Evolutionary conservation across 2,888 invertebrate species (phyloP).

Genomic region (Caenorhabditis doughertyi): DNA sequence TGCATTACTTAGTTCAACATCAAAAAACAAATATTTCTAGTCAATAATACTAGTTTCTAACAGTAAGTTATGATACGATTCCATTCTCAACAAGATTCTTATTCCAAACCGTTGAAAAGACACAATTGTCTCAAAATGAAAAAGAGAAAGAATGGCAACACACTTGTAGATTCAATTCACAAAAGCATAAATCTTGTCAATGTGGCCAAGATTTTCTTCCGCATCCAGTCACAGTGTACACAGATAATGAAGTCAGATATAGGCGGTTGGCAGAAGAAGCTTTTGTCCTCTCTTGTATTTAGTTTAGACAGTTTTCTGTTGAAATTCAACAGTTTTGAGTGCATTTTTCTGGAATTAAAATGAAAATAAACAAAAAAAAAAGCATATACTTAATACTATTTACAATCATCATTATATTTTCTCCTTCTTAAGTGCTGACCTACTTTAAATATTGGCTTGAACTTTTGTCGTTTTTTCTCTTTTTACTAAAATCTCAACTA

Average conservation of each 20-base stretch:
- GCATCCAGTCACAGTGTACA: constrained; percentile 58
- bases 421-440: too few relatives aligned
- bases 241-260: constrained; percentile 52
- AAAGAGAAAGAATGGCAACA: constrained; percentile 39
- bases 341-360: too few relatives aligned
- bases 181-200: constrained; percentile 58
- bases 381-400: too few relatives aligned
- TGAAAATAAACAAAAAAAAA: too few relatives aligned
- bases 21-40: too few relatives aligned
- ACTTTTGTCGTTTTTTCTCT: too few relatives aligned
- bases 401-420: too few relatives aligned
- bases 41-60: too few relatives aligned
- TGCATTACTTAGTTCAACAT: too few relatives aligned
- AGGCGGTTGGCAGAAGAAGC: constrained; percentile 21
- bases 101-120: constrained; percentile 2
- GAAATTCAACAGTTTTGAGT: too few relatives aligned
- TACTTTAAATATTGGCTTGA: too few relatives aligned
- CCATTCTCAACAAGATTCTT: background rate
- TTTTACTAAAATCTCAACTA: too few relatives aligned
- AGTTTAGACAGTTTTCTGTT: background rate
- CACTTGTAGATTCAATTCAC: constrained; percentile 51
- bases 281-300: constrained; percentile 3
- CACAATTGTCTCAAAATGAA: constrained; percentile 11
- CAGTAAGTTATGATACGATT: constrained; percentile 1
- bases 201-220: constrained; percentile 54